These are phyloP conservation scores for Lissonota sp. DNA, from an alignment of 2,888 invertebrate genomes.

Conservation along the genomic window DNA sequence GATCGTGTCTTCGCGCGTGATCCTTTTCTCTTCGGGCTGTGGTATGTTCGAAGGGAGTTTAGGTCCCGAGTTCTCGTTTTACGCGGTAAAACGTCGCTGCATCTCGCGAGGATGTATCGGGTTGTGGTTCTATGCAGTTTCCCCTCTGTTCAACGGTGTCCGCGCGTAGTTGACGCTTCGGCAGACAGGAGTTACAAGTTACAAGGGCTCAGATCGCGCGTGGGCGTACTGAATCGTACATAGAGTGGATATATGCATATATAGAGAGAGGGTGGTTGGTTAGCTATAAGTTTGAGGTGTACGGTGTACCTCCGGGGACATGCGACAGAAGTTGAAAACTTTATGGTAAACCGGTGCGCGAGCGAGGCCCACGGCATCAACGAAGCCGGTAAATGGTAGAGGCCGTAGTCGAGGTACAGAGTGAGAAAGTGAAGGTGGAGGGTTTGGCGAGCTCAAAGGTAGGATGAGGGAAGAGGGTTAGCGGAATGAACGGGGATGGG, in stretches of 20 bases:
- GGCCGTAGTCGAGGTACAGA: constrained; percentile 65
- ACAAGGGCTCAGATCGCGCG: constrained; percentile 16
- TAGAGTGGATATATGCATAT: too few relatives aligned
- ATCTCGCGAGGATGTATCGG: constrained; percentile 10
- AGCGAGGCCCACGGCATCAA: constrained; percentile 65
- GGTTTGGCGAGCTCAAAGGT: constrained; percentile 45
- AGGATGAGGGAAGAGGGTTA: constrained; percentile 61
- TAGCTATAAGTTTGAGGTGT: constrained; percentile 30
- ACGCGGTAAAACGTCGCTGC: background rate
- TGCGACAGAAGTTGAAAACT: constrained; percentile 72
- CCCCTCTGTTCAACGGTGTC: background rate
- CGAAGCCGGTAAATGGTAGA: constrained; percentile 77
- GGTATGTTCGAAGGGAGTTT: background rate
- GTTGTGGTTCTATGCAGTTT: constrained; percentile 32
- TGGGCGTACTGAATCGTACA: background rate
- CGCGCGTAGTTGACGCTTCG: constrained; percentile 34
- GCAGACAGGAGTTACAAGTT: constrained; percentile 38
- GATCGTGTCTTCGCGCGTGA: constrained; percentile 1
- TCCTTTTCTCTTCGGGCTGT: background rate
- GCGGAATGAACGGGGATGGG: constrained; percentile 10
- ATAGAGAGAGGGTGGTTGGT: constrained; percentile 9
- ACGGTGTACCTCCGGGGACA: constrained; percentile 41
- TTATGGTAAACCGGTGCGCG: constrained; percentile 79
- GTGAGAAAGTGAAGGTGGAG: constrained; percentile 57
- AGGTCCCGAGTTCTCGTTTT: background rate